phyloP scores from a whole-genome alignment of 23 tunicate genomes.

The Corella eumyota region DNA sequence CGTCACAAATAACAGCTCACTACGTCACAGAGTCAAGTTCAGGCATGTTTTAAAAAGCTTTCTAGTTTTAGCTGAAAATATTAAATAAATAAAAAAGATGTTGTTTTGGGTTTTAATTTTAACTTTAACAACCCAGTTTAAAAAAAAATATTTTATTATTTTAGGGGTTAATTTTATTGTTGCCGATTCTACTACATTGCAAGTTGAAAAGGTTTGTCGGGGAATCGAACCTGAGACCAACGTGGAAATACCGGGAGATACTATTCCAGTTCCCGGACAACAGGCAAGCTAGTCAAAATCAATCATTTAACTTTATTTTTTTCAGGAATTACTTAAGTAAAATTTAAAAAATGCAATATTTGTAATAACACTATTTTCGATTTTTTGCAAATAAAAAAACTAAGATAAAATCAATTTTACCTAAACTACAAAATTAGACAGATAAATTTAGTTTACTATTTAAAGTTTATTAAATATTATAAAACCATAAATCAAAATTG shows the following conservation, averaged over 20 bases:
- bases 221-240: conserved; percentile 25
- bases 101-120: no score
- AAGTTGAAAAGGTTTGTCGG: conserved; percentile 26
- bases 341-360: no score
- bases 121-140: background rate
- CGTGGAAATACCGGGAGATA: conserved; percentile 7
- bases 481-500: no score
- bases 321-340: background rate
- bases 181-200: conserved; percentile 28
- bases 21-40: conserved; percentile 12
- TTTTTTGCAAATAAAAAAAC: no score
- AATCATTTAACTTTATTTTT: background rate
- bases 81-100: background rate
- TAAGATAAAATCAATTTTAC: no score
- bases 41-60: conserved; percentile 5
- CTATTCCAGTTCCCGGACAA: conserved; percentile 12
- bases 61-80: background rate
- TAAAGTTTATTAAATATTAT: no score
- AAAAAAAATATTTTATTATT: background rate
- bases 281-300: conserved; percentile 5
- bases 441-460: no score
- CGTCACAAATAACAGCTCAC: conserved; percentile 37
- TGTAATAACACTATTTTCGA: no score
- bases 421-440: no score
- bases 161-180: conserved; percentile 27